Evolutionary conservation across 1,140 invertebrate species (phyloP).

Genomic region (Nebria ingens): DNA sequence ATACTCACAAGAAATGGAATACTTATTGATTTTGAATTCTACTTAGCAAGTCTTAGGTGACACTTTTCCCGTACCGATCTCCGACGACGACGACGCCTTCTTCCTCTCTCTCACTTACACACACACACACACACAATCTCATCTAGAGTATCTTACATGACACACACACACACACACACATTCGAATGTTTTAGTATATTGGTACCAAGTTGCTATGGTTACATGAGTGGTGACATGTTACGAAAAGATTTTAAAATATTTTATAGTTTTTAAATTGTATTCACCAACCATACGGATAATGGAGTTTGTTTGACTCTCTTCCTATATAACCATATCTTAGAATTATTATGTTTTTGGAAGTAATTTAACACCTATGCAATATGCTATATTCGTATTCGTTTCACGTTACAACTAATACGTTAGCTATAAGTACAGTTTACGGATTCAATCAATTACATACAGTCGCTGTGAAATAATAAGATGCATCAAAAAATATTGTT

Average conservation of each 20-base stretch:
- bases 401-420: too few relatives aligned
- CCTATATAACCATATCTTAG: too few relatives aligned
- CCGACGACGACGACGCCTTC: not conserved
- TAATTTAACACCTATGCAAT: too few relatives aligned
- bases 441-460: too few relatives aligned
- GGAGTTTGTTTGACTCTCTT: too few relatives aligned
- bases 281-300: too few relatives aligned
- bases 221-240: conserved; percentile 7
- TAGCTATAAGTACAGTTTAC: too few relatives aligned
- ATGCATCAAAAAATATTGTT: too few relatives aligned
- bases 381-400: too few relatives aligned
- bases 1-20: conserved; percentile 28
- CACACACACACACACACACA: not conserved
- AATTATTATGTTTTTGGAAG: too few relatives aligned
- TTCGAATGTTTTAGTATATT: not conserved
- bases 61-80: conserved; percentile 16
- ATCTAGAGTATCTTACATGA: not conserved
- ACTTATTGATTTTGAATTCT: conserved; percentile 31
- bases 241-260: conserved; percentile 4
- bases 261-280: conserved; percentile 1
- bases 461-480: too few relatives aligned
- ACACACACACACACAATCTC: not conserved
- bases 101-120: not conserved
- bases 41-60: conserved; percentile 29
- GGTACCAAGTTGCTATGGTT: conserved; percentile 2